Evolutionary conservation across 2,113 vertebrate species (phyloP).

Genomic region (Passer montanus): DNA sequence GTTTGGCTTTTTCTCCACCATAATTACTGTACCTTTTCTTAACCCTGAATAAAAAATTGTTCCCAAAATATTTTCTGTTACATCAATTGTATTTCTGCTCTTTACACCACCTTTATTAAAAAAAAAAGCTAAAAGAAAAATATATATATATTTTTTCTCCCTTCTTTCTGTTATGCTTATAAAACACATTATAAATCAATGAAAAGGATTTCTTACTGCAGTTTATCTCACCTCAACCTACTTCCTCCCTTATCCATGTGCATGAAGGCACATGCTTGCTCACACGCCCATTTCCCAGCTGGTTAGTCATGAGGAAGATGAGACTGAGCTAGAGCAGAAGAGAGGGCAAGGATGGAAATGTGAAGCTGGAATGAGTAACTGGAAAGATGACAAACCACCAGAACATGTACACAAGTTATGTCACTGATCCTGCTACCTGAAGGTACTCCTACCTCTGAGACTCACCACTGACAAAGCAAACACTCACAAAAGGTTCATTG

Average conservation of each 20-base stretch:
- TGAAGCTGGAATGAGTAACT: neutral
- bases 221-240: neutral
- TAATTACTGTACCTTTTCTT: neutral
- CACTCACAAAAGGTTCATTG: rapidly evolving
- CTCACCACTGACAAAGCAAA: neutral
- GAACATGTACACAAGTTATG: neutral
- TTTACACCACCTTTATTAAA: neutral
- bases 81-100: neutral
- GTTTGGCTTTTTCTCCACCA: neutral
- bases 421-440: neutral
- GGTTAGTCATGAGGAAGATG: neutral
- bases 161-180: neutral
- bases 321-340: neutral
- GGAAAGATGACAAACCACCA: neutral
- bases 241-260: neutral
- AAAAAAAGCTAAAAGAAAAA: neutral
- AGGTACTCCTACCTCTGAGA: neutral
- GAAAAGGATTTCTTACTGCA: neutral
- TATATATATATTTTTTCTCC: neutral
- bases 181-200: neutral
- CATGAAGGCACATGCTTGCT: neutral
- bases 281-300: rapidly evolving
- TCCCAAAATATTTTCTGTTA: neutral
- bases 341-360: neutral
- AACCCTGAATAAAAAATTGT: neutral